Evolutionary conservation across 2,113 vertebrate genomes (phyloP).

Genomic region (Phyllostomus discolor): DNA sequence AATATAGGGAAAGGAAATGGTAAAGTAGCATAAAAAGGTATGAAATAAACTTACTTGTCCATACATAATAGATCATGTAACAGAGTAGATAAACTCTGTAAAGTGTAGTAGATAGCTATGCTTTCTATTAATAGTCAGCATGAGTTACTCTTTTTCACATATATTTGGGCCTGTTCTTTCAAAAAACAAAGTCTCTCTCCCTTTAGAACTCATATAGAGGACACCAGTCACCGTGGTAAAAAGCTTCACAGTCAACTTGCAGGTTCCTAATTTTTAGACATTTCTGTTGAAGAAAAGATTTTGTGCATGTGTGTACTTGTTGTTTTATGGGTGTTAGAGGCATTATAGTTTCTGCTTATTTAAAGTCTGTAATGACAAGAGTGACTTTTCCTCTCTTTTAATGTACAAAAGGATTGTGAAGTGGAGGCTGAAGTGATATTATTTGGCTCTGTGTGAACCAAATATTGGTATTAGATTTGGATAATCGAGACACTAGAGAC

Average conservation of each 20-base stretch:
- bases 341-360: background rate
- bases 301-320: too few relatives aligned
- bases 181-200: background rate
- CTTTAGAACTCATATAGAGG: background rate
- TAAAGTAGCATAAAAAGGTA: background rate
- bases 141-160: background rate
- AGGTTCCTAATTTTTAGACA: background rate
- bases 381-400: background rate
- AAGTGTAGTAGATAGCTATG: background rate
- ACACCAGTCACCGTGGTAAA: background rate
- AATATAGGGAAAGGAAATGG: background rate
- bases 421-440: background rate
- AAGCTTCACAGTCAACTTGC: background rate
- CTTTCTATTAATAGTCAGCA: background rate
- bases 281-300: background rate
- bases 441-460: background rate
- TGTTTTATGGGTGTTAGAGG: background rate
- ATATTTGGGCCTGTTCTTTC: rapidly evolving
- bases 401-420: background rate
- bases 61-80: background rate
- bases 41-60: background rate
- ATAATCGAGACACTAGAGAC: background rate
- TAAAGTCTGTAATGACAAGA: background rate
- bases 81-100: background rate
- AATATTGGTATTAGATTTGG: conserved; percentile 22